Evolutionary conservation across 2,888 invertebrate species (phyloP).

Genomic region (Clistopyga incitator): DNA sequence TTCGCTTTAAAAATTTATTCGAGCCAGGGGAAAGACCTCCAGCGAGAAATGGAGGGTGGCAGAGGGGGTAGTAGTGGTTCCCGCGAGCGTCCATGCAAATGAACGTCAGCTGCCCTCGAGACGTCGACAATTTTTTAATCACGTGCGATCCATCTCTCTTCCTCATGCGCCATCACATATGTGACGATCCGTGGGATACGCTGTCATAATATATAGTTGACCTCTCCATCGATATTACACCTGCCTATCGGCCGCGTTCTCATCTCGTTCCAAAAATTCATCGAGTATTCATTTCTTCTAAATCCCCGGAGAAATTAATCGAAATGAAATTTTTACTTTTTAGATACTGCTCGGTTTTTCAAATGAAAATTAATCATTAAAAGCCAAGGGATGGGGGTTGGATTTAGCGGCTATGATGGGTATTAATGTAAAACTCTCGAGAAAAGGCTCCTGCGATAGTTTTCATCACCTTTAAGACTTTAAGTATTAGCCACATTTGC

Average conservation of each 20-base stretch:
- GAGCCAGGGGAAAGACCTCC: constrained; percentile 20
- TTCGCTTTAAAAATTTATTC: constrained; percentile 34
- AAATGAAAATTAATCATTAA: constrained; percentile 49
- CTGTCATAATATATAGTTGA: constrained; percentile 7
- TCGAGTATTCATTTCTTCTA: constrained; percentile 58
- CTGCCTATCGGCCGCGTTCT: constrained; percentile 7
- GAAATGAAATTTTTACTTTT: constrained; percentile 44
- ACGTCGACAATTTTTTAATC: constrained; percentile 49
- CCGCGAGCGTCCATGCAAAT: constrained; percentile 42
- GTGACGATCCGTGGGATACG: constrained; percentile 30
- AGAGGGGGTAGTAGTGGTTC: constrained; percentile 2
- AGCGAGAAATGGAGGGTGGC: constrained; percentile 4
- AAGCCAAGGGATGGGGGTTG: neutral
- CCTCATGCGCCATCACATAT: constrained; percentile 9
- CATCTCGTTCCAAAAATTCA: constrained; percentile 34
- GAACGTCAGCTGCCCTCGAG: constrained; percentile 42
- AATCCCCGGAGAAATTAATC: constrained; percentile 61
- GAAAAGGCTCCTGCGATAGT: constrained; percentile 23
- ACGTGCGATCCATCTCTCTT: constrained; percentile 15
- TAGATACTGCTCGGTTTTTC: constrained; percentile 16
- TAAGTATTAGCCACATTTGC: constrained; percentile 47
- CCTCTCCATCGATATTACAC: constrained; percentile 6
- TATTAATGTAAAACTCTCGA: constrained; percentile 55
- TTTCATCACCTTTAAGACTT: constrained; percentile 18
- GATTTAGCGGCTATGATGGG: constrained; percentile 30